Evolutionary conservation across 2,888 invertebrate species (phyloP).

Genomic region (Drosophila helvetica): DNA sequence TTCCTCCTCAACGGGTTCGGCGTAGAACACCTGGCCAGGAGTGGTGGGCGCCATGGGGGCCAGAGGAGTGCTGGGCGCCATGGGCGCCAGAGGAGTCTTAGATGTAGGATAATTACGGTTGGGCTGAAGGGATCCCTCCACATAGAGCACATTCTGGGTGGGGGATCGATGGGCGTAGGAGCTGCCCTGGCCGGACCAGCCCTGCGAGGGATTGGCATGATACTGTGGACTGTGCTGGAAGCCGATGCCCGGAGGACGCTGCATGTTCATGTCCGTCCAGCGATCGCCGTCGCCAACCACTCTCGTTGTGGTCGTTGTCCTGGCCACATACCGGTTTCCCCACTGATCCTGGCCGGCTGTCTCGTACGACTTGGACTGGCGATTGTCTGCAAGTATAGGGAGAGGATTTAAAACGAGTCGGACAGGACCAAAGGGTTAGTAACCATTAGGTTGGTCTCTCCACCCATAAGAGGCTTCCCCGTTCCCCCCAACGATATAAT

Average conservation of each 20-base stretch:
- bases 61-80: slow-evolving; percentile 43
- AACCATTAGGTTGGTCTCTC: slow-evolving; percentile 60
- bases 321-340: slow-evolving; percentile 46
- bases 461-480: slow-evolving; percentile 17
- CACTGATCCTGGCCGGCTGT: slow-evolving; percentile 12
- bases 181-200: slow-evolving; percentile 67
- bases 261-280: slow-evolving; percentile 81
- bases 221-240: slow-evolving; percentile 20
- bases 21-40: slow-evolving; percentile 69
- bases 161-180: slow-evolving; percentile 61
- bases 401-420: neutral
- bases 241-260: slow-evolving; percentile 75
- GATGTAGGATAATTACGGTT: slow-evolving; percentile 79
- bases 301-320: slow-evolving; percentile 28
- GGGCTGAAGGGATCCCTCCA: slow-evolving; percentile 78
- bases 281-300: slow-evolving; percentile 58
- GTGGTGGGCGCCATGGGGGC: slow-evolving; percentile 62
- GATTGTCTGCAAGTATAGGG: slow-evolving; percentile 55
- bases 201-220: neutral
- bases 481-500: slow-evolving; percentile 29
- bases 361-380: slow-evolving; percentile 49
- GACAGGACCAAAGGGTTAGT: slow-evolving; percentile 49
- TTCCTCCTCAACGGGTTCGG: slow-evolving; percentile 76
- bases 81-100: slow-evolving; percentile 76
- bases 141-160: slow-evolving; percentile 68